These are phyloP conservation scores for Tuta absoluta DNA, from an alignment of 2,888 invertebrate genomes.

Conservation along the genomic window DNA sequence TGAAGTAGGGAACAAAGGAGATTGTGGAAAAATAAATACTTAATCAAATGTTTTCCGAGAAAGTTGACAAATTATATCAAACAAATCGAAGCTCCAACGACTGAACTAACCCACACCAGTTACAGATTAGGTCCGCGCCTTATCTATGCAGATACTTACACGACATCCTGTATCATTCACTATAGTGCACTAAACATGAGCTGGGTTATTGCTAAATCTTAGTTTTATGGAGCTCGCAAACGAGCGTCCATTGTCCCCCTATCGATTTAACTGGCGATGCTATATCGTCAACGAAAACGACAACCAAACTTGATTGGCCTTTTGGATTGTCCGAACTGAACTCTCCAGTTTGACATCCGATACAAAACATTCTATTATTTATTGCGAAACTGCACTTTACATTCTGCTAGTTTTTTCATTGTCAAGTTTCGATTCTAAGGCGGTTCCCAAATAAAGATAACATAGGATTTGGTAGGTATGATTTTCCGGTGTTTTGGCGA, in stretches of 20 bases:
- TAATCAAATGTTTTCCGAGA: too few relatives aligned
- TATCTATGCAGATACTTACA: too few relatives aligned
- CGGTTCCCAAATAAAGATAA: too few relatives aligned
- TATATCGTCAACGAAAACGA: constrained; percentile 62
- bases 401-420: neutral
- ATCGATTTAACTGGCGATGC: constrained; percentile 64
- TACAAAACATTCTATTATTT: constrained; percentile 14
- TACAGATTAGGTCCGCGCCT: too few relatives aligned
- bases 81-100: too few relatives aligned
- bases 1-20: too few relatives aligned
- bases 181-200: constrained; percentile 38
- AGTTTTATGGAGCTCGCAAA: constrained; percentile 67
- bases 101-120: too few relatives aligned
- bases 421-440: neutral
- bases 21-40: too few relatives aligned
- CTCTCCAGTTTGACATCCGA: constrained; percentile 4
- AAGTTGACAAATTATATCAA: too few relatives aligned
- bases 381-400: neutral
- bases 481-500: too few relatives aligned
- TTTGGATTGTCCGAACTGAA: constrained; percentile 41
- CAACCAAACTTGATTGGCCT: constrained; percentile 59
- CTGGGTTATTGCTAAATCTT: constrained; percentile 61
- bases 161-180: too few relatives aligned
- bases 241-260: constrained; percentile 64
- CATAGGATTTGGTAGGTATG: too few relatives aligned